Evolutionary conservation across 2,888 invertebrate genomes (phyloP).

Genomic region (Leptopterna dolabrata): DNA sequence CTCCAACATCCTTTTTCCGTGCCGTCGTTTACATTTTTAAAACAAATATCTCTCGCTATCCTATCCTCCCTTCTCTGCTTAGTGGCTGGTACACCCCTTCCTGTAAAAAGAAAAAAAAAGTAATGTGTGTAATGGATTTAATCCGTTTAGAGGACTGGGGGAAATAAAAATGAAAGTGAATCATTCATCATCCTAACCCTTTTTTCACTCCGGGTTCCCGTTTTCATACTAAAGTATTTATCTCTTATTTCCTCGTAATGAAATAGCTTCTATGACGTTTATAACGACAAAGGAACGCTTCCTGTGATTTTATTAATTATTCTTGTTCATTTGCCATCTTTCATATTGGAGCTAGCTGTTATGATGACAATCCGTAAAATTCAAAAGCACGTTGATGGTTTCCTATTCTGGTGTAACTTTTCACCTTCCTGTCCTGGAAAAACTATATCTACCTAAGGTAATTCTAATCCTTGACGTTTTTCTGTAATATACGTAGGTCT

Average conservation of each 20-base stretch:
- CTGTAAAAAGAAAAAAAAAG: background rate
- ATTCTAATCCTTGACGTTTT: too few relatives aligned
- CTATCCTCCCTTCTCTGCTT: background rate
- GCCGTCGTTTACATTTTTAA: slow-evolving; percentile 53
- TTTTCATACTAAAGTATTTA: background rate
- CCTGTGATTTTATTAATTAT: background rate
- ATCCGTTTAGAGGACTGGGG: slow-evolving; percentile 34
- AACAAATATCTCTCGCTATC: slow-evolving; percentile 41
- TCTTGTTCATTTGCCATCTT: too few relatives aligned
- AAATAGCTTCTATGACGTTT: background rate
- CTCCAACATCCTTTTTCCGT: slow-evolving; percentile 2
- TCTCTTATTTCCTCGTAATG: background rate
- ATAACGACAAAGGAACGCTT: background rate
- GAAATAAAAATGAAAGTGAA: slow-evolving; percentile 39
- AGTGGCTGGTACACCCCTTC: background rate
- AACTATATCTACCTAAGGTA: too few relatives aligned
- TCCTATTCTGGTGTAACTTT: too few relatives aligned
- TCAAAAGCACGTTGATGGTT: too few relatives aligned
- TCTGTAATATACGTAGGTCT: too few relatives aligned
- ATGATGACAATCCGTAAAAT: too few relatives aligned
- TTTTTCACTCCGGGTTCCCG: background rate
- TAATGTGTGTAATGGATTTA: slow-evolving; percentile 50
- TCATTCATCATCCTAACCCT: slow-evolving; percentile 25
- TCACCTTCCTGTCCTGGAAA: too few relatives aligned
- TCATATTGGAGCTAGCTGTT: too few relatives aligned